Base-by-base conservation (phyloP, 2,113 vertebrate genomes). In the Spilogale gracilis region DNA sequence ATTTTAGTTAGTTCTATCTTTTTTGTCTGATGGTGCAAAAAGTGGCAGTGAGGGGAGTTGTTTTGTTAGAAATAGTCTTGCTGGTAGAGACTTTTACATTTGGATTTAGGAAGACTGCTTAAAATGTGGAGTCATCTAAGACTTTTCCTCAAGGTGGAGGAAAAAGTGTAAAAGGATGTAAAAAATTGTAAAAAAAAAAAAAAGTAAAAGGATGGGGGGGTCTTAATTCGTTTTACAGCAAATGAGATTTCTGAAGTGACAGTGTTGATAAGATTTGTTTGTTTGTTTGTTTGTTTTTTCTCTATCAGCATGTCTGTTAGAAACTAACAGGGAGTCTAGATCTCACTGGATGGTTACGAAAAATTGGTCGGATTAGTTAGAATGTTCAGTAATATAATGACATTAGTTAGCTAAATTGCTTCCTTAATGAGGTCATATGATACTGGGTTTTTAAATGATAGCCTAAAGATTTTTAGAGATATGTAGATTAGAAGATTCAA, bases 361-460 rank as follows among this genome's bases (percentile, higher is more conserved):
- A 96, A 91, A 96, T 93, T 93, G 96, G 96, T 98, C 94, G 96
- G 83, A 97, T 96, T 97, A 89, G 85, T 96, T 94, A 93, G 91
- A 97, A 58, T 95, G 86, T 93, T 97, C 56, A 76, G 95, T 98
- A 97, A 96, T 97, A 96, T 65, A 96, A 80, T 76, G 74, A 73
- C 91, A 96, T 98, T 97, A 98, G 96, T 98, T 97, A 98, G 83
- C 94, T 89, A 97, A 98, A 97, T 98, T 97, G 95, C 82, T 97
- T 96, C 82, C 63, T 97, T 97, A 97, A 98, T 97, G 97, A 98
- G 95, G 60, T 67, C 93, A 76, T 89, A 88, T 98, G 97, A 93
- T 91, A 95, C 8, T 97, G 85, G 56, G 58, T 96, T 97, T 97
- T 95, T 91, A 97, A 98, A 93, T 98, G 85, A 97, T 98, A 93